phyloP scores from a whole-genome alignment of 2,797 vertebrate species.

The Acanthis flammea region DNA sequence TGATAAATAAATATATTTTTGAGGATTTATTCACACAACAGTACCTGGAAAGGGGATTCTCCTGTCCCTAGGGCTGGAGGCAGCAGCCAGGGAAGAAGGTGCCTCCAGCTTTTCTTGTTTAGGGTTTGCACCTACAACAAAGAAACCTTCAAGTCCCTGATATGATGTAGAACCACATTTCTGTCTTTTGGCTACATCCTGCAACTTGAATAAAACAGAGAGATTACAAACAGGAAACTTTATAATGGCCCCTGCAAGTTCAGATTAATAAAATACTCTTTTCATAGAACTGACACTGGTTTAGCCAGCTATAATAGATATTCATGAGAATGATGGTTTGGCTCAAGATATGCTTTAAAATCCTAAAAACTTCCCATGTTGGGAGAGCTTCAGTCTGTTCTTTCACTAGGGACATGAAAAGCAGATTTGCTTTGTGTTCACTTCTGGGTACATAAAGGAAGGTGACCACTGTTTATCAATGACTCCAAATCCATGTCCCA shows the following conservation, averaged over 20 bases:
- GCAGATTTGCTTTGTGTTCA: neutral
- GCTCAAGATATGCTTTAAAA: neutral
- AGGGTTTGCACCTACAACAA: constrained; percentile 37
- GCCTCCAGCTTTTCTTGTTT: neutral
- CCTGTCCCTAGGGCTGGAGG: neutral
- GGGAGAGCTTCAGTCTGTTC: neutral
- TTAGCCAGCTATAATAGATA: neutral
- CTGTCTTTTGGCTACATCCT: constrained; percentile 62
- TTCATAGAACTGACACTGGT: neutral
- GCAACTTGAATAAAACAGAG: constrained; percentile 49
- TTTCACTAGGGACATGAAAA: neutral
- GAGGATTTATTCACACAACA: neutral
- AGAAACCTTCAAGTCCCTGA: constrained; percentile 72
- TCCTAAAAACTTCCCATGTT: neutral
- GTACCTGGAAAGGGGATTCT: constrained; percentile 62
- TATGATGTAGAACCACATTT: constrained; percentile 32
- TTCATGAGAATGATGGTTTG: neutral
- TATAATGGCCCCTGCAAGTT: neutral
- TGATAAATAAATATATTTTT: neutral
- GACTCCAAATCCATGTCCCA: neutral
- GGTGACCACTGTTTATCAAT: neutral
- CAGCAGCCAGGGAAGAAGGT: neutral
- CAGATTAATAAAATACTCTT: neutral
- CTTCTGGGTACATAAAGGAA: neutral
- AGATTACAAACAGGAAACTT: neutral